Conservation (phyloP, 2,888 invertebrate genomes). For the Thalpophila matura region DNA sequence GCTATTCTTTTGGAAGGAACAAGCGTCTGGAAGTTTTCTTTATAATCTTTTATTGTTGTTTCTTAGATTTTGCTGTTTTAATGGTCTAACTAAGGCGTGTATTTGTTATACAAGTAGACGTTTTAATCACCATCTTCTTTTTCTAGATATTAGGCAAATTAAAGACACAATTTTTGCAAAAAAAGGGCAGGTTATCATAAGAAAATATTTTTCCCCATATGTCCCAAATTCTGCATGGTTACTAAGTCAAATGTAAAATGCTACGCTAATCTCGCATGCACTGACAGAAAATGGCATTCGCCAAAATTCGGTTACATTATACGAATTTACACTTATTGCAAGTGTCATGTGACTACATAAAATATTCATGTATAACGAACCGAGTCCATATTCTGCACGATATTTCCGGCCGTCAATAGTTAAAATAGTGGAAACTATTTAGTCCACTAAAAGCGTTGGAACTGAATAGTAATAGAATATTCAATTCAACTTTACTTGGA, state of each 20-base stretch:
- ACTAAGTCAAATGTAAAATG: no score
- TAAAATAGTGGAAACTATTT: slow-evolving; percentile 50
- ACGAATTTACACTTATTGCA: not conserved
- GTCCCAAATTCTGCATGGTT: no score
- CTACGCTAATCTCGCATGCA: no score
- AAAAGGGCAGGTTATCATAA: no score
- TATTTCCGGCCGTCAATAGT: slow-evolving; percentile 34
- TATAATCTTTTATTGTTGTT: slow-evolving; percentile 19
- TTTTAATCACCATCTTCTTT: not conserved
- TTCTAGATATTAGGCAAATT: no score
- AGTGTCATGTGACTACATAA: not conserved
- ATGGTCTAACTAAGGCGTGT: not conserved
- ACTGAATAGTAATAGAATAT: slow-evolving; percentile 50
- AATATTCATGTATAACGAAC: slow-evolving; percentile 12
- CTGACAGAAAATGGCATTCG: not conserved
- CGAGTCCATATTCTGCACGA: slow-evolving; percentile 1
- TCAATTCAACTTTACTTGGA: slow-evolving; percentile 49
- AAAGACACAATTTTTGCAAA: no score
- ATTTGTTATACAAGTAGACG: not conserved
- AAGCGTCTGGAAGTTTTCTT: slow-evolving; percentile 10
- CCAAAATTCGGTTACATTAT: not conserved
- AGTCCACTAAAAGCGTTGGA: slow-evolving; percentile 41
- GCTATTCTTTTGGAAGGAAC: slow-evolving; percentile 28
- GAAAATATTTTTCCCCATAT: no score
- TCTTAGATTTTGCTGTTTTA: slow-evolving; percentile 6